These are phyloP conservation scores for Sternarchorhynchus goeldii DNA, from an alignment of 2,797 vertebrate genomes.

Conservation along the genomic window DNA sequence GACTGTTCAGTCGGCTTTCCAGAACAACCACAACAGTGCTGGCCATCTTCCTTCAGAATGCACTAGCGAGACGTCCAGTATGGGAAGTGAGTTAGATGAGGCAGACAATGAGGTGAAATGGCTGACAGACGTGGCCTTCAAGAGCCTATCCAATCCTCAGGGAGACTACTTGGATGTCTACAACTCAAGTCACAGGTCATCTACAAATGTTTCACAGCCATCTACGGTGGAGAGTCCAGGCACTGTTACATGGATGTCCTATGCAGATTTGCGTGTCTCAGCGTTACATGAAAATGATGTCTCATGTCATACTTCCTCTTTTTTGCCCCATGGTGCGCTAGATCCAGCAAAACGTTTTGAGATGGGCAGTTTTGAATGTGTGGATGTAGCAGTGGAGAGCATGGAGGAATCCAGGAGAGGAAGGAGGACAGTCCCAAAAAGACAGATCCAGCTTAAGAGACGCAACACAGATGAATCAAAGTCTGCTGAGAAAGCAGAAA, in stretches of 20 bases:
- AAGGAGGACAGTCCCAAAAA: constrained; percentile 90
- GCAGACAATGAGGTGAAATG: constrained; percentile 85
- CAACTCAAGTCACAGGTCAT: constrained; percentile 80
- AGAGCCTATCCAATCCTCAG: constrained; percentile 77
- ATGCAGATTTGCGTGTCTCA: constrained; percentile 76
- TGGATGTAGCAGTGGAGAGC: constrained; percentile 88
- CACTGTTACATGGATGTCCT: constrained; percentile 72
- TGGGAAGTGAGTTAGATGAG: constrained; percentile 84
- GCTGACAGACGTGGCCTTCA: constrained; percentile 79
- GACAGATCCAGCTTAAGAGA: constrained; percentile 91
- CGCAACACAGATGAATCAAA: constrained; percentile 75
- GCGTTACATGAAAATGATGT: constrained; percentile 69
- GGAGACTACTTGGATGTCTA: constrained; percentile 83
- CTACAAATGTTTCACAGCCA: constrained; percentile 79
- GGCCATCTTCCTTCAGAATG: constrained; percentile 63
- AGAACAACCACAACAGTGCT: constrained; percentile 61
- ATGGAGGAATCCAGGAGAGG: constrained; percentile 72
- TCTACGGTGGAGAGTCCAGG: constrained; percentile 81
- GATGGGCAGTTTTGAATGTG: constrained; percentile 83
- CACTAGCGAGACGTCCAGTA: constrained; percentile 73
- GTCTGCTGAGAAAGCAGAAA: constrained; percentile 77
- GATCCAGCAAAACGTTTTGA: constrained; percentile 73
- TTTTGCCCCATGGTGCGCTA: constrained; percentile 61
- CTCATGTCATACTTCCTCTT: constrained; percentile 60
- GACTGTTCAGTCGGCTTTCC: constrained; percentile 66